phyloP scores from a whole-genome alignment of 2,888 invertebrate genomes.

The Campoletis raptor region DNA sequence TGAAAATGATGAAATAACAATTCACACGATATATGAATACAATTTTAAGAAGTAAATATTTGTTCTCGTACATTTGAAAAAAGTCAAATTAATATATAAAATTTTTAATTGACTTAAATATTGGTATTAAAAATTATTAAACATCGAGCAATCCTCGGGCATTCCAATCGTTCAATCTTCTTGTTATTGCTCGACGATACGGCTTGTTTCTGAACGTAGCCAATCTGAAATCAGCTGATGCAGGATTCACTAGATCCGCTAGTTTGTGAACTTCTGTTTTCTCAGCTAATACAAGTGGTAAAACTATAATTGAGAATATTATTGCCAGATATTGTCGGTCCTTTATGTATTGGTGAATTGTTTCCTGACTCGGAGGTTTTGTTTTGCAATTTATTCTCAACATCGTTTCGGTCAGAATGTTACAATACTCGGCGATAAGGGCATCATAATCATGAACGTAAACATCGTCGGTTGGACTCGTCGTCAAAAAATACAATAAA shows the following conservation, averaged over 20 bases:
- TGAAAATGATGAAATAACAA: too few species aligned
- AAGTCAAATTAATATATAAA: background rate
- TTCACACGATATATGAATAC: too few species aligned
- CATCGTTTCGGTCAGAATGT: slow-evolving; percentile 72
- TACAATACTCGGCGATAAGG: slow-evolving; percentile 75
- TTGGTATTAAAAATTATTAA: background rate
- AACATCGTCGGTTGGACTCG: slow-evolving; percentile 77
- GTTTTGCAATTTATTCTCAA: slow-evolving; percentile 75
- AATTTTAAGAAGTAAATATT: background rate
- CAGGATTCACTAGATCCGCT: background rate
- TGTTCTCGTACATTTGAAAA: background rate
- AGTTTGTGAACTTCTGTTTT: background rate
- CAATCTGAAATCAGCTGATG: slow-evolving; percentile 69
- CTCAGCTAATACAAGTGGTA: slow-evolving; percentile 72
- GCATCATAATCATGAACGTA: slow-evolving; percentile 63
- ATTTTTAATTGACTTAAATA: background rate
- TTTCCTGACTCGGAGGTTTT: slow-evolving; percentile 71
- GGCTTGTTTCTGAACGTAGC: slow-evolving; percentile 35
- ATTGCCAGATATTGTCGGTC: slow-evolving; percentile 70
- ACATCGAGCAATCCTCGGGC: slow-evolving; percentile 75
- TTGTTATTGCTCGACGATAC: slow-evolving; percentile 71
- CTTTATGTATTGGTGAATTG: slow-evolving; percentile 68
- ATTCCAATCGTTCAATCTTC: slow-evolving; percentile 72
- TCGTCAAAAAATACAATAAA: slow-evolving; percentile 84
- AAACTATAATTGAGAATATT: slow-evolving; percentile 70